Evolutionary conservation across 2,113 vertebrate species (phyloP).

Genomic region (Sula dactylatra): DNA sequence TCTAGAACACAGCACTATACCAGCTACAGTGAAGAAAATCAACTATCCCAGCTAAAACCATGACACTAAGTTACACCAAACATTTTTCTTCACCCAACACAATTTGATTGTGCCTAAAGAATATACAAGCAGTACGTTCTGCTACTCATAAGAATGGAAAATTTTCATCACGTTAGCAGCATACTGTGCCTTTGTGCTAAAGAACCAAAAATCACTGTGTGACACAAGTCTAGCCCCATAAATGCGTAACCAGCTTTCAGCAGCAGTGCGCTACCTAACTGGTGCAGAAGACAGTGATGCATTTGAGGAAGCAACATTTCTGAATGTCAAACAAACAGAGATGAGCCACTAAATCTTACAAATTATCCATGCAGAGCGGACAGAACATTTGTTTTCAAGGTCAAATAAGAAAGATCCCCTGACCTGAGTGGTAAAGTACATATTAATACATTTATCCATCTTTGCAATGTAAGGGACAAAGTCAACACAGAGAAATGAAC

Average conservation of each 20-base stretch:
- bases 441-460: slow-evolving; percentile 35
- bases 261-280: background rate
- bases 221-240: background rate
- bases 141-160: background rate
- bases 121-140: background rate
- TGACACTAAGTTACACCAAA: background rate
- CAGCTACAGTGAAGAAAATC: no score
- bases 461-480: slow-evolving; percentile 28
- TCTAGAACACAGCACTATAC: no score
- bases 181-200: background rate
- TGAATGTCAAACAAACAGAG: background rate
- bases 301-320: background rate
- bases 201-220: background rate
- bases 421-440: slow-evolving; percentile 34
- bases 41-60: no score
- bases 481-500: slow-evolving; percentile 23
- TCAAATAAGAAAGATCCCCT: slow-evolving; percentile 34
- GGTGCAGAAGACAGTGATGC: background rate
- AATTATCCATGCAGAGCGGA: slow-evolving; percentile 55
- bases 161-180: background rate
- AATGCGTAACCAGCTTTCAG: background rate
- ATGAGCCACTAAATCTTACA: slow-evolving; percentile 47
- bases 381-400: slow-evolving; percentile 57
- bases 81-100: background rate
- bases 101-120: background rate